Percentiles rank a stretch among this genome's conserved stretches.
phyloP scores from a whole-genome alignment of 2,797 vertebrate species.

The Perodicticus potto region DNA sequence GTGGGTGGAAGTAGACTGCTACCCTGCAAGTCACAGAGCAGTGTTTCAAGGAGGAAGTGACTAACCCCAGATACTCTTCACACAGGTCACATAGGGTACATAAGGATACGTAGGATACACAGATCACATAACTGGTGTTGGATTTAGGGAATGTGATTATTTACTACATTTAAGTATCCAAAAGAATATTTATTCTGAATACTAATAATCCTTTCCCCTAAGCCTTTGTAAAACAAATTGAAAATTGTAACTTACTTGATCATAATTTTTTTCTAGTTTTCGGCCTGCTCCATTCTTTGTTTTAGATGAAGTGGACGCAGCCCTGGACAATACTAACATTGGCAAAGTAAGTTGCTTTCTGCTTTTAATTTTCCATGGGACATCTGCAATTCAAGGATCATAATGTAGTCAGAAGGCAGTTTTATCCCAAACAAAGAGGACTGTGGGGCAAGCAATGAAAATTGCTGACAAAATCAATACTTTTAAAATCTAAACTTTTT shows the following conservation, averaged over 20 bases:
- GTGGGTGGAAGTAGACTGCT: no score
- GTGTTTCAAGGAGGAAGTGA: background rate
- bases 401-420: background rate
- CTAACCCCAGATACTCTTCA: background rate
- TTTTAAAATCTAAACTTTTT: background rate
- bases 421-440: no score
- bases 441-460: background rate
- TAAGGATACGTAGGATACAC: no score
- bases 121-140: rapidly evolving
- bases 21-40: background rate
- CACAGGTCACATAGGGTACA: rapidly evolving
- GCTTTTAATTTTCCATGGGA: background rate
- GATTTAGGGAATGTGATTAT: rapidly evolving
- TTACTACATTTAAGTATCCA: background rate
- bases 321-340: slow-evolving; percentile 97
- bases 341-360: slow-evolving; percentile 90
- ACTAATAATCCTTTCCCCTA: background rate
- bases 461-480: background rate
- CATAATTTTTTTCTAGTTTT: slow-evolving; percentile 89
- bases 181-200: background rate
- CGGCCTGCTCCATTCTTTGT: slow-evolving; percentile 96
- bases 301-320: slow-evolving; percentile 97
- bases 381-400: background rate
- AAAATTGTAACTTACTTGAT: background rate
- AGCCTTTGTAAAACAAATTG: background rate